Evolutionary conservation across 2,888 invertebrate species (phyloP).

Genomic region (Clunio marinus): DNA sequence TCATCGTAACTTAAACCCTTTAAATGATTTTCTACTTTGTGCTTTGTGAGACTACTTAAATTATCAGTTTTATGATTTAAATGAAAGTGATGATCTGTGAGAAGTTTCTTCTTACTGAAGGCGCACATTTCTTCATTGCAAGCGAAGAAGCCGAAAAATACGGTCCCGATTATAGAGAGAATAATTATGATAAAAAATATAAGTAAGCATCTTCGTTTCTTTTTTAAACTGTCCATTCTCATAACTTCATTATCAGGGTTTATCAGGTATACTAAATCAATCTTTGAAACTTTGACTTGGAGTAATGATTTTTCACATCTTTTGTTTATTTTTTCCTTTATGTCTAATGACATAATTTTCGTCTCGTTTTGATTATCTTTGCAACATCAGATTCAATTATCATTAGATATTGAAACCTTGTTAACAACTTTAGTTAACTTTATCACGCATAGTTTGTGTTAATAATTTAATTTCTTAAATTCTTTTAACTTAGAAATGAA

Average conservation of each 20-base stretch:
- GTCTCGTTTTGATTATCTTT: neutral
- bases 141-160: slow-evolving; percentile 78
- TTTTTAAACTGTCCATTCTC: slow-evolving; percentile 62
- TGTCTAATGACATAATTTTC: slow-evolving; percentile 36
- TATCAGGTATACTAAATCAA: slow-evolving; percentile 23
- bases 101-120: slow-evolving; percentile 26
- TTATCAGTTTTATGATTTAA: slow-evolving; percentile 8
- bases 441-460: too few relatives aligned
- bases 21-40: slow-evolving; percentile 48
- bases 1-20: slow-evolving; percentile 75
- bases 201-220: slow-evolving; percentile 57
- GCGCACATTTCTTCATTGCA: slow-evolving; percentile 76
- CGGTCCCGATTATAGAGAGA: slow-evolving; percentile 77
- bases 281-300: slow-evolving; percentile 10
- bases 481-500: too few relatives aligned
- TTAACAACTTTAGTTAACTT: too few relatives aligned
- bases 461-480: too few relatives aligned
- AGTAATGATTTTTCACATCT: slow-evolving; percentile 16
- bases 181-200: slow-evolving; percentile 76
- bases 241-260: slow-evolving; percentile 63
- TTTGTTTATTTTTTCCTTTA: slow-evolving; percentile 29
- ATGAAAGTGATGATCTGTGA: slow-evolving; percentile 21
- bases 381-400: too few relatives aligned
- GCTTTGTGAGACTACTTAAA: neutral
- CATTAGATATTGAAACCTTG: too few relatives aligned